Evolutionary conservation across 2,888 invertebrate species (phyloP).

Genomic region (Lithophane ornitopus): DNA sequence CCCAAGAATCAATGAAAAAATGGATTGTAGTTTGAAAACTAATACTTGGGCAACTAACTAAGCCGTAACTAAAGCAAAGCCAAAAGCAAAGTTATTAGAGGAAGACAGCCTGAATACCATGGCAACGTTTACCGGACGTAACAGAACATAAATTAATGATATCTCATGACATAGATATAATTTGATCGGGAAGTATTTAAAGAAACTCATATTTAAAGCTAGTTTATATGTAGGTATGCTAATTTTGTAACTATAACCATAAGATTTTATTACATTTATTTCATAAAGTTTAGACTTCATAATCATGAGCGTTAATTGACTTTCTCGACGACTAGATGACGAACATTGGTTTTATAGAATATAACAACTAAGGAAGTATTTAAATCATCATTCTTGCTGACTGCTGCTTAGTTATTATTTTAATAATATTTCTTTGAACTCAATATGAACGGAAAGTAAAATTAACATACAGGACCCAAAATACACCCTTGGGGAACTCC

Average conservation of each 20-base stretch:
- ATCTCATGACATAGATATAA: background rate
- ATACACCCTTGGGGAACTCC: background rate
- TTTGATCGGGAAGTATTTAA: background rate
- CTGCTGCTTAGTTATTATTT: background rate
- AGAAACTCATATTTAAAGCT: background rate
- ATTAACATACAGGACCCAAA: background rate
- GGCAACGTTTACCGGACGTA: background rate
- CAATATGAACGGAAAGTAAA: background rate
- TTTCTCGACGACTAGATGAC: conserved; percentile 24
- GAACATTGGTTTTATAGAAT: conserved; percentile 15
- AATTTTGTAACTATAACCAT: conserved; percentile 27
- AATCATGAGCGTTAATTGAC: conserved; percentile 32
- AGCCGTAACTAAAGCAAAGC: background rate
- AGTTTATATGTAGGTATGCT: conserved; percentile 3
- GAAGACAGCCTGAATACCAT: background rate
- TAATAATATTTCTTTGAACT: background rate
- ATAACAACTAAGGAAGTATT: conserved; percentile 20
- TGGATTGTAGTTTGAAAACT: background rate
- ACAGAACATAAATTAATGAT: background rate
- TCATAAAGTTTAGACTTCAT: conserved; percentile 13
- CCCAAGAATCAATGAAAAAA: background rate
- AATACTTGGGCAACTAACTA: background rate
- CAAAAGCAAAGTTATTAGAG: background rate
- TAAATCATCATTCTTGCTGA: background rate
- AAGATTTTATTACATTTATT: conserved; percentile 31